Percentiles rank a stretch among this genome's conserved stretches.
phyloP scores from a whole-genome alignment of 2,888 invertebrate species.

The Sialis lutaria region DNA sequence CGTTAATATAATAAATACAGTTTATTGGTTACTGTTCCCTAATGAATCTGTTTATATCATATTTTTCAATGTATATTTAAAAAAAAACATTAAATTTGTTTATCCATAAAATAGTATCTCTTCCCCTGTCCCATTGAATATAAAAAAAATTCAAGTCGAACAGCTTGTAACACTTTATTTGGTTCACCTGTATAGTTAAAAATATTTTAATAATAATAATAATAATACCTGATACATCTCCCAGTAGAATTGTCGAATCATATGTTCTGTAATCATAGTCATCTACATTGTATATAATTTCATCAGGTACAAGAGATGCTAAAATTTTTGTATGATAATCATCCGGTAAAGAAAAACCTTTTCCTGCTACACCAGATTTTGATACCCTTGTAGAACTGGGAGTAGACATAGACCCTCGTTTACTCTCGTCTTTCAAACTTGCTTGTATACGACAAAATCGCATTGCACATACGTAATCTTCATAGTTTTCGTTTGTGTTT shows the following conservation, averaged over 20 bases:
- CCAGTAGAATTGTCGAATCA: slow-evolving; percentile 40
- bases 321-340: slow-evolving; percentile 31
- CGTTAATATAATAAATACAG: too few relatives aligned
- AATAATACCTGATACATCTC: slow-evolving; percentile 38
- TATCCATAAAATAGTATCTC: too few relatives aligned
- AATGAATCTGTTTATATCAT: too few relatives aligned
- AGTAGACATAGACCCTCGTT: not conserved
- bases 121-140: too few relatives aligned
- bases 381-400: not conserved
- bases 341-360: slow-evolving; percentile 3
- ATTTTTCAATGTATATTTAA: too few relatives aligned
- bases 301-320: slow-evolving; percentile 46
- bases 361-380: not conserved
- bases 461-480: slow-evolving; percentile 17
- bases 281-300: slow-evolving; percentile 37
- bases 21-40: too few relatives aligned
- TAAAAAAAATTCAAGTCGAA: too few relatives aligned
- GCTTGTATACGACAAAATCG: slow-evolving; percentile 6
- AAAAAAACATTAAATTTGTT: too few relatives aligned
- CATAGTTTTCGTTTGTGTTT: slow-evolving; percentile 11
- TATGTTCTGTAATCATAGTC: slow-evolving; percentile 34
- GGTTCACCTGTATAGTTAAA: too few relatives aligned
- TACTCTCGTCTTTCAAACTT: not conserved
- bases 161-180: too few relatives aligned
- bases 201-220: too few relatives aligned